Evolutionary conservation across 37 sponge, comb jelly and placozoan species (phyloP).

Genomic region (Geodia barretti): DNA sequence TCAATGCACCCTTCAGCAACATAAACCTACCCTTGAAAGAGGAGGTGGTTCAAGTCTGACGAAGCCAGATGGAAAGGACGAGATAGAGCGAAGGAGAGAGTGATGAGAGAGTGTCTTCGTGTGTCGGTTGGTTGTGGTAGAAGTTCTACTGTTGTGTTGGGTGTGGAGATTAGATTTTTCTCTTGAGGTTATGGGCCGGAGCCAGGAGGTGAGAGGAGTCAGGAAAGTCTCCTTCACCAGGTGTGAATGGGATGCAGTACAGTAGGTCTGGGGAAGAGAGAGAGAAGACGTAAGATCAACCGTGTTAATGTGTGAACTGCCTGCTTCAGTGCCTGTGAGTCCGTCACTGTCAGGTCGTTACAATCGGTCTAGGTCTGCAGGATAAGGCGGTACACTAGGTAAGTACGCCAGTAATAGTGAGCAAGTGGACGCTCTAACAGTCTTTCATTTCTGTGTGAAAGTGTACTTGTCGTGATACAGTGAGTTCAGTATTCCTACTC

Average conservation of each 20-base stretch:
- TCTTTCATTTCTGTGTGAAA: background rate
- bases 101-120: background rate
- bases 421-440: background rate
- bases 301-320: background rate
- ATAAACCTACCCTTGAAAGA: background rate
- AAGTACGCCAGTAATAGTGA: background rate
- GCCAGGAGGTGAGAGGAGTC: too few species aligned
- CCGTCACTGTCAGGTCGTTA: slow-evolving; percentile 73
- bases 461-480: slow-evolving; percentile 34
- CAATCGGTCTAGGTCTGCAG: slow-evolving; percentile 60
- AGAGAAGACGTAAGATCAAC: background rate
- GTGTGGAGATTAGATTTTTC: too few species aligned
- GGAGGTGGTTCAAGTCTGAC: too few species aligned
- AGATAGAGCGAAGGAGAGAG: background rate
- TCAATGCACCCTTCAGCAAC: background rate
- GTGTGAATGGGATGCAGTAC: slow-evolving; percentile 22
- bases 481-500: slow-evolving; percentile 39
- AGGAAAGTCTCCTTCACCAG: slow-evolving; percentile 23
- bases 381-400: background rate
- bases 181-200: too few species aligned
- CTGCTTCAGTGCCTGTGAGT: slow-evolving; percentile 37
- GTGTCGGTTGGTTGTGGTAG: background rate
- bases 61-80: background rate
- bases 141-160: background rate
- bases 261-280: slow-evolving; percentile 37